Percentiles rank a stretch among this genome's conserved stretches.
Conservation (phyloP, 2,797 vertebrate genomes). For the Podarcis lilfordi region DNA sequence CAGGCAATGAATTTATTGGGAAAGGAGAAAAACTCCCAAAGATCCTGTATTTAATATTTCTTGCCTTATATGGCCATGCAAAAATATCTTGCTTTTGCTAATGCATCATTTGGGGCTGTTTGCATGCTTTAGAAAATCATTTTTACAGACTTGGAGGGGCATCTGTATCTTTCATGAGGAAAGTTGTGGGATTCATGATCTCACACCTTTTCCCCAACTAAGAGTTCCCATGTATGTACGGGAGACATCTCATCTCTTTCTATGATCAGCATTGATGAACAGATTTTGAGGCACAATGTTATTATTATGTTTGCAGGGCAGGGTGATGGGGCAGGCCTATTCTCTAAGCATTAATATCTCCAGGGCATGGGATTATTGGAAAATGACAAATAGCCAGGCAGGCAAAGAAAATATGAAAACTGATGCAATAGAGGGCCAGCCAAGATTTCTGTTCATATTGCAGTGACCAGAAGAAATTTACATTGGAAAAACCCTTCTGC, state of each 20-base stretch:
- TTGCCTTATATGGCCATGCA: constrained; percentile 62
- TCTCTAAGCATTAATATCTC: constrained; percentile 80
- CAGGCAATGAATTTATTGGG: constrained; percentile 53
- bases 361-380: constrained; percentile 87
- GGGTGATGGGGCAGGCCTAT: constrained; percentile 56
- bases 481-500: constrained; percentile 72
- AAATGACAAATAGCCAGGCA: constrained; percentile 81
- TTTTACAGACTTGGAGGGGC: constrained; percentile 42
- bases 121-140: constrained; percentile 60
- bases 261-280: constrained; percentile 56
- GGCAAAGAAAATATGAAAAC: constrained; percentile 68
- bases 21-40: constrained; percentile 63
- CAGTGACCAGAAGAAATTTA: constrained; percentile 69
- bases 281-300: constrained; percentile 64
- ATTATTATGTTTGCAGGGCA: constrained; percentile 52
- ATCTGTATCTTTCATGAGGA: constrained; percentile 45
- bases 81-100: constrained; percentile 62
- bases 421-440: constrained; percentile 52
- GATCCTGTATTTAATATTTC: constrained; percentile 63
- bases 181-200: constrained; percentile 35
- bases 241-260: constrained; percentile 65
- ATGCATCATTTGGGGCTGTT: constrained; percentile 47
- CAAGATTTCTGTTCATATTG: constrained; percentile 68
- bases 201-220: constrained; percentile 65
- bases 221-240: constrained; percentile 64